Percentiles rank a stretch among this genome's conserved stretches.
These are phyloP conservation scores for Dexiosoma caninum DNA, from an alignment of 2,888 invertebrate genomes.

Conservation along the genomic window DNA sequence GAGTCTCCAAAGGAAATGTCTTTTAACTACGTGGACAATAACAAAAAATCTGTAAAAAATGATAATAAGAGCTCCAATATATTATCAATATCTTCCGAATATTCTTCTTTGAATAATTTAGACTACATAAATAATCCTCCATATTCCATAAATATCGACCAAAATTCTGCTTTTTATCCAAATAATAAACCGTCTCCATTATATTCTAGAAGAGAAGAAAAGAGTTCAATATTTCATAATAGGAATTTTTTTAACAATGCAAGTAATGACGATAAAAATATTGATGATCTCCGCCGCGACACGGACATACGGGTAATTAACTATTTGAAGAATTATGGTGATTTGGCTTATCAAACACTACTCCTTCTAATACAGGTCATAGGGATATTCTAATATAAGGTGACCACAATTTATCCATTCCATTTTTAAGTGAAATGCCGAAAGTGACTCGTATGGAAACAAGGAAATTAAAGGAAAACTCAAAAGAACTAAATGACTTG, in stretches of 20 bases:
- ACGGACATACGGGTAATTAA: constrained; percentile 72
- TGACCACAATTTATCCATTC: constrained; percentile 80
- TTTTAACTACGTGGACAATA: constrained; percentile 37
- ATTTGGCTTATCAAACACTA: constrained; percentile 67
- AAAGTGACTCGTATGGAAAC: constrained; percentile 73
- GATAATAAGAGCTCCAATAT: constrained; percentile 42
- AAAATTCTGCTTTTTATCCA: constrained; percentile 73
- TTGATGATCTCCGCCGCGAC: constrained; percentile 71
- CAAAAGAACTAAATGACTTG: constrained; percentile 71
- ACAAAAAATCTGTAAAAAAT: constrained; percentile 23
- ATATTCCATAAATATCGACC: constrained; percentile 72
- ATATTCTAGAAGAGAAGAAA: constrained; percentile 31
- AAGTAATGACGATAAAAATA: constrained; percentile 68
- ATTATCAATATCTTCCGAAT: constrained; percentile 7
- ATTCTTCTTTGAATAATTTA: constrained; percentile 42
- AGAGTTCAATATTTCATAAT: constrained; percentile 66
- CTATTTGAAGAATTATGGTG: constrained; percentile 76
- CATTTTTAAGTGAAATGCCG: constrained; percentile 81
- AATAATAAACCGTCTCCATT: constrained; percentile 58
- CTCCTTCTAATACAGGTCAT: constrained; percentile 68
- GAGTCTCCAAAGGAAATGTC: background rate
- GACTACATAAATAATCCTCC: constrained; percentile 49
- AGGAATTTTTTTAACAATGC: constrained; percentile 57
- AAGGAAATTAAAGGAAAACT: constrained; percentile 17
- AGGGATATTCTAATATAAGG: constrained; percentile 72